Evolutionary conservation across 2,888 invertebrate genomes (phyloP), one percentile per base, ranked within the genome.

Genomic region (Dysmachus trigonus): DNA sequence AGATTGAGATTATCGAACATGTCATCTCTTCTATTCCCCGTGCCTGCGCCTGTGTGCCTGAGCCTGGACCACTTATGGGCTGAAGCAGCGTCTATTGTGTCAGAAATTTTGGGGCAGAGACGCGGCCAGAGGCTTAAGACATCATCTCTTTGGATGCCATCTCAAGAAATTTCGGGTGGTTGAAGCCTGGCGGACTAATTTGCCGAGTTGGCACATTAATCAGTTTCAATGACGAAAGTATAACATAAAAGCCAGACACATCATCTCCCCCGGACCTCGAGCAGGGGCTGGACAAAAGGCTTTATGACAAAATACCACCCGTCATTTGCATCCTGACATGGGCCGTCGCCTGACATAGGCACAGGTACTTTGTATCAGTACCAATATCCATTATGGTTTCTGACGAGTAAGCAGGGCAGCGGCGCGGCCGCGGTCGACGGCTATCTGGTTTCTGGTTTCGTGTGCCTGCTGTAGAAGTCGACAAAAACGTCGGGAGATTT

Each of bases 261-360:
- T n/a, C 13, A 82, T 53, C 41, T 18, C 33, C 18, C 18, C 2
- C 33, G 31, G 30, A n/a, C 53, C 15, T 62, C 10, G 27, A 27
- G 41, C 72, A 22, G 18, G 27, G 30, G 27, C 15, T 83, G 72
- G 72, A 83, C 72, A 72, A 71, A 83, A 73, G 47, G 31, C 51
- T 15, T 79, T 73, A 85, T 82, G 86, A 87, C 76, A 85, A 85
- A 87, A 85, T 85, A 81, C 86, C 86, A 87, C 86, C 86, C 85
- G 85, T 76, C 85, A 85, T 85, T 85, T 85, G 71, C 71, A 85
- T 77, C 51, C 18, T 71, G 83, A 83, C 83, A 83, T 83, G 83
- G 83, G 83, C 83, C 73, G 38, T 85, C 73, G 71, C 30, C 35
- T 74, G 74, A 85, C 74, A 85, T 83, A 85, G 73, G 72, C 85